Evolutionary conservation across 2,113 vertebrate species (phyloP).

Genomic region (Sterrhoptilus dennistouni): DNA sequence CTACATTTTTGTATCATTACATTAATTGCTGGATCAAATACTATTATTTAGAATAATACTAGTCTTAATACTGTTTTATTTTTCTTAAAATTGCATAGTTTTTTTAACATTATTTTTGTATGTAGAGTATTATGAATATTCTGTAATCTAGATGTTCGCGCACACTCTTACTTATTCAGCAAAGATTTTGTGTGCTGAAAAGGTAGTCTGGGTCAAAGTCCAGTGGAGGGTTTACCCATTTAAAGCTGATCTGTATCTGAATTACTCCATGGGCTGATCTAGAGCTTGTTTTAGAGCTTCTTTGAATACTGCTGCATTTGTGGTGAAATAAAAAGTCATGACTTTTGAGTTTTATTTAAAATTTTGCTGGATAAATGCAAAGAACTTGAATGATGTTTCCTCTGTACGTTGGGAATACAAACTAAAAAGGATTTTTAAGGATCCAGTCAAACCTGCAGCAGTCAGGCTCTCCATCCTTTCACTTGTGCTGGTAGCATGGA

Average conservation of each 20-base stretch:
- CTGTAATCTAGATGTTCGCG: neutral
- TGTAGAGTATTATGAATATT: neutral
- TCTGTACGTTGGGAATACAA: neutral
- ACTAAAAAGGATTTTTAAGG: too few relatives aligned
- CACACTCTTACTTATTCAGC: neutral
- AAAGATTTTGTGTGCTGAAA: neutral
- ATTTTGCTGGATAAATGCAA: neutral
- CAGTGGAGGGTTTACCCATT: accelerated
- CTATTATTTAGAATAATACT: neutral
- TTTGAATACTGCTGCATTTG: neutral
- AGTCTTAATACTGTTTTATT: neutral
- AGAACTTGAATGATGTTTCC: neutral
- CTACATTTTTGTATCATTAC: neutral
- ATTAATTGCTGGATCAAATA: neutral
- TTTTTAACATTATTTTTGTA: neutral
- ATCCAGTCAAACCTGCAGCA: neutral
- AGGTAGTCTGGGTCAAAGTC: neutral
- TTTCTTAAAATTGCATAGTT: accelerated
- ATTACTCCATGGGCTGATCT: neutral
- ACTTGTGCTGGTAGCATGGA: accelerated
- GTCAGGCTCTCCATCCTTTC: neutral
- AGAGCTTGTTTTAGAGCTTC: neutral
- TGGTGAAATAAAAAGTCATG: neutral
- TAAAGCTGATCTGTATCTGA: neutral
- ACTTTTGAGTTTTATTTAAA: neutral